Evolutionary conservation across 2,888 invertebrate genomes (phyloP).

Genomic region (Caenorhabditis sp.): DNA sequence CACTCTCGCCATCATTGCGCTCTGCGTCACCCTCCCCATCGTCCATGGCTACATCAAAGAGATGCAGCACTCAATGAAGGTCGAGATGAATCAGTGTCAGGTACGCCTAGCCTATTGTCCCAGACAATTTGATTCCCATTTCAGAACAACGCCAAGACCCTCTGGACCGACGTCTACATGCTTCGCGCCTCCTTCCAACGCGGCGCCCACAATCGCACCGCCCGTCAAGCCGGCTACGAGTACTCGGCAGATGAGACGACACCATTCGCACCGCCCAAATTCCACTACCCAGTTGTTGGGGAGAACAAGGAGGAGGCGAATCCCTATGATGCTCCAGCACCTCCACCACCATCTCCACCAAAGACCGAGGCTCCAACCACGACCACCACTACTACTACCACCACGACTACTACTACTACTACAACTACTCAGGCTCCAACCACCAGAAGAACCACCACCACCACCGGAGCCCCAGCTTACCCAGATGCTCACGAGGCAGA

Average conservation of each 20-base stretch:
- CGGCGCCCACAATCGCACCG: conserved; percentile 48
- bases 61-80: conserved; percentile 65
- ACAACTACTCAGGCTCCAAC: conserved; percentile 47
- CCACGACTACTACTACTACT: conserved; percentile 23
- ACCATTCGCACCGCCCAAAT: conserved; percentile 62
- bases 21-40: conserved; percentile 69
- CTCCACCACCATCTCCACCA: conserved; percentile 35
- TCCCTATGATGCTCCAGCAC: conserved; percentile 55
- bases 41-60: conserved; percentile 64
- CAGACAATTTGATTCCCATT: too few species aligned
- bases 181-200: conserved; percentile 44
- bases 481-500: conserved; percentile 19
- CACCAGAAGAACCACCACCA: conserved; percentile 29
- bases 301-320: conserved; percentile 49
- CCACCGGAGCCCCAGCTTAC: neutral
- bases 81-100: conserved; percentile 69
- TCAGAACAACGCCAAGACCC: conserved; percentile 52
- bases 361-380: conserved; percentile 31
- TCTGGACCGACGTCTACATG: conserved; percentile 63
- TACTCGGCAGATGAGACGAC: conserved; percentile 55
- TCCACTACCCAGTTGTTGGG: conserved; percentile 43
- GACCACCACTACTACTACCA: conserved; percentile 31
- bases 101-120: conserved; percentile 38
- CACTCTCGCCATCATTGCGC: conserved; percentile 62
- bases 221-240: conserved; percentile 66